Conservation (phyloP, 2,113 vertebrate genomes). For the Corythornis cristatus region DNA sequence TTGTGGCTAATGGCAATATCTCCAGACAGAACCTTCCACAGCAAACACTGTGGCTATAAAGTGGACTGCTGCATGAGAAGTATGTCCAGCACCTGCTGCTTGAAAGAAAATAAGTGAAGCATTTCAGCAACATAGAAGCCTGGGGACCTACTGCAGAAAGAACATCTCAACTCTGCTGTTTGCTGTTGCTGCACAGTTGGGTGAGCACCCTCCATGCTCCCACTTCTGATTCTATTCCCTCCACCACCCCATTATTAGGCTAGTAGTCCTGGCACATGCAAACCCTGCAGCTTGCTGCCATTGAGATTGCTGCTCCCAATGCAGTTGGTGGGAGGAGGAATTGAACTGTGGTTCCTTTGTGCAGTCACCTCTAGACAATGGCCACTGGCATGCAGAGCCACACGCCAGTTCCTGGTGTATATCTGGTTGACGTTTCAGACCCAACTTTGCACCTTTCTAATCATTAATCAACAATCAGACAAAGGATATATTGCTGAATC, state of each 20-base stretch:
- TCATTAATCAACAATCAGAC: slow-evolving; percentile 47
- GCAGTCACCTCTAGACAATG: background rate
- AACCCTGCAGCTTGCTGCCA: background rate
- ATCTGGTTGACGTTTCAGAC: background rate
- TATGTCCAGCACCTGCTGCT: background rate
- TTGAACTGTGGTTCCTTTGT: background rate
- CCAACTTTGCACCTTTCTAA: background rate
- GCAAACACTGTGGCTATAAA: background rate
- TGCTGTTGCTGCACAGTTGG: background rate
- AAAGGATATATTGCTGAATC: slow-evolving; percentile 16
- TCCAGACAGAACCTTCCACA: background rate
- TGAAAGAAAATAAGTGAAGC: background rate
- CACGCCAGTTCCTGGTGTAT: background rate
- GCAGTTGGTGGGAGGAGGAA: background rate
- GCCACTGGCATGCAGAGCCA: background rate
- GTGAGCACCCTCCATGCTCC: background rate
- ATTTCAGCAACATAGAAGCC: background rate
- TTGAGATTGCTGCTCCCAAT: background rate
- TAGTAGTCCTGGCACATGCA: background rate
- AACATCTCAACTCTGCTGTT: background rate
- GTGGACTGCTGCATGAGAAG: background rate
- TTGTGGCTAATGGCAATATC: background rate
- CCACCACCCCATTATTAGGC: background rate
- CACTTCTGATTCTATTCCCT: background rate
- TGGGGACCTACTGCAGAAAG: background rate